Evolutionary conservation across 2,888 invertebrate genomes (phyloP), one percentile per base, ranked within the genome.

Genomic region (Furcula furcula): DNA sequence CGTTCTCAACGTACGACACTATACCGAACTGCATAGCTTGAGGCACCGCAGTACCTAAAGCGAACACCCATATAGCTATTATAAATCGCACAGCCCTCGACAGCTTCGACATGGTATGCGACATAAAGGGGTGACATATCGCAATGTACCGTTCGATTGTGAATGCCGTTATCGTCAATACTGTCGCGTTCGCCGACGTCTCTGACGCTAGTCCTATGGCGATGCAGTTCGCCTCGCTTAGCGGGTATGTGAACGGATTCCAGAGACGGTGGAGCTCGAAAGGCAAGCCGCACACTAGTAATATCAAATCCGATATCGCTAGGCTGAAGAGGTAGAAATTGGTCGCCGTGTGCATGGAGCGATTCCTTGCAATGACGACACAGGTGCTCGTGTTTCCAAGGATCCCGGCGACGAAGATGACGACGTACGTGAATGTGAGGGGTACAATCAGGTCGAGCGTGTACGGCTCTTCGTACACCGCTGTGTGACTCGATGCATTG

Each of bases 141-240:
- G 96, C 96, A 20, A 96, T 92, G 70, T 96, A 97, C 43, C 97
- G 90, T 75, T 97, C 97, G 7, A 96, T 93, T 0, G 94, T 97
- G 75, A 97, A 97, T 1, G 96, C 95, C 0, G 96, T 95, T 60
- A 97, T 97, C 7, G 94, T 95, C 43, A 95, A 78, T 1, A 97
- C 96, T 0, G 96, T 96, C 0, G 95, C 95, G 67, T 95, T 95
- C 11, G 94, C 93, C 0, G 94, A 94, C n/a, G 95, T 95, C 77
- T 97, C 97, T 0, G 96, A 94, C 0, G 95, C 92, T 29, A 96
- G 90, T 4, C 94, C 94, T 47, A 92, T 87, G 7, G 93, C 77
- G 7, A 95, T 90, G 76, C 97, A 97, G 52, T 95, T 92, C 3
- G 91, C 90, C 65, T 95, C 94, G 0, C 94, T 94, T 47, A 97